A percentile compares a stretch with the other conserved stretches of the same genome.
Evolutionary conservation across 2,888 invertebrate species (phyloP).

Genomic region (Chesias legatella): DNA sequence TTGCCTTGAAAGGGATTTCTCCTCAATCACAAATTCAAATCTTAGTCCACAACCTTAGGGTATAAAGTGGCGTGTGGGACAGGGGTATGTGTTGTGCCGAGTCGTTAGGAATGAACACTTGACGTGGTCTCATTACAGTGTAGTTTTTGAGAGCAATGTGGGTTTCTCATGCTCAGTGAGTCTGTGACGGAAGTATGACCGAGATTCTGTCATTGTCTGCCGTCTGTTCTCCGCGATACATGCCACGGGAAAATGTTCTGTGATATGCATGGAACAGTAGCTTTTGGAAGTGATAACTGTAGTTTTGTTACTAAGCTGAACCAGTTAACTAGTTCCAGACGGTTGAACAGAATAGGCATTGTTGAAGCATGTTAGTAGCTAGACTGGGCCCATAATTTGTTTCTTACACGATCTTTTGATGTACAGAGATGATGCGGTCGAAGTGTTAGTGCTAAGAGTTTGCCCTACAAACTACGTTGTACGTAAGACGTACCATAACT

Average conservation of each 20-base stretch:
- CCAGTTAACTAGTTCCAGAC: neutral
- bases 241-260: slow-evolving; percentile 11
- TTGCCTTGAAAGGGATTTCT: slow-evolving; percentile 18
- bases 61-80: slow-evolving; percentile 23
- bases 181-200: slow-evolving; percentile 30
- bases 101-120: slow-evolving; percentile 40
- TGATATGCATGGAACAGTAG: slow-evolving; percentile 3
- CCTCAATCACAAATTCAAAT: slow-evolving; percentile 13
- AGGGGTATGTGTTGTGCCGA: slow-evolving; percentile 34
- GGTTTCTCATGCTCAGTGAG: slow-evolving; percentile 32
- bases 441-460: too few species aligned
- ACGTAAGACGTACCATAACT: too few species aligned
- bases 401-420: too few species aligned
- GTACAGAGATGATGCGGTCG: too few species aligned
- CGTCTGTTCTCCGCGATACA: slow-evolving; percentile 24
- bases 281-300: slow-evolving; percentile 4
- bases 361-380: too few species aligned
- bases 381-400: too few species aligned
- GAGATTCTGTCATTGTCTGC: slow-evolving; percentile 38
- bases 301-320: neutral
- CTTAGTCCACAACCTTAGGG: slow-evolving; percentile 17
- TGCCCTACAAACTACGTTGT: too few species aligned
- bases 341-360: too few species aligned
- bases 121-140: slow-evolving; percentile 46
- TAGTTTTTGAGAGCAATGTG: slow-evolving; percentile 40